Percentiles rank a stretch among this genome's conserved stretches.
These are phyloP conservation scores for Phoebastria nigripes DNA, from an alignment of 2,797 vertebrate species.

Conservation along the genomic window DNA sequence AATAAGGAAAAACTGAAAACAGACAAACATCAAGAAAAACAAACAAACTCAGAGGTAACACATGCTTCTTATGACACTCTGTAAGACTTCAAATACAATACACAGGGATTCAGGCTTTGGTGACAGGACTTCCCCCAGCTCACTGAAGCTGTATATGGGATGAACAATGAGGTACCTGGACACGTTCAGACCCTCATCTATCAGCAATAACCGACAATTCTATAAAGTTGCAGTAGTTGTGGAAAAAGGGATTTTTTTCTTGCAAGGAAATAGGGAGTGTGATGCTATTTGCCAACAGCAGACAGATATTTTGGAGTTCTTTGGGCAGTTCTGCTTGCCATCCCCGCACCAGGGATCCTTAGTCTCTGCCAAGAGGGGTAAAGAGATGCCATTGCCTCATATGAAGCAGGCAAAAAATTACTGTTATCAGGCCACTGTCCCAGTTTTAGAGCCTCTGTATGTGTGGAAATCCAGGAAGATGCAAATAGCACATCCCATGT, in stretches of 20 bases:
- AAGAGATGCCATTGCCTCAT: neutral
- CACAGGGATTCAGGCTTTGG: neutral
- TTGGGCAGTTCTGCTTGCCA: neutral
- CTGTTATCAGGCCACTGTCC: neutral
- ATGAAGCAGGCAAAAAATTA: neutral
- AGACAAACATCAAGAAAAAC: slow-evolving; percentile 61
- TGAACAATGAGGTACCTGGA: neutral
- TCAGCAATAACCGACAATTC: neutral
- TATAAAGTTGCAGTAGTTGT: neutral
- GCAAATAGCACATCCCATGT: neutral
- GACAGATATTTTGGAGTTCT: neutral
- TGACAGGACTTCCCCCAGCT: neutral
- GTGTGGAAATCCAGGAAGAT: neutral
- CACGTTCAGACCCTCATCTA: neutral
- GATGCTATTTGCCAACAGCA: neutral
- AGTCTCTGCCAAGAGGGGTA: neutral
- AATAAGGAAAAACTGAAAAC: slow-evolving; percentile 2
- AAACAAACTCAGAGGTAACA: slow-evolving; percentile 63
- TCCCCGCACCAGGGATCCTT: neutral
- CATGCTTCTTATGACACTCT: neutral
- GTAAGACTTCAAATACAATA: neutral
- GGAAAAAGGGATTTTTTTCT: neutral
- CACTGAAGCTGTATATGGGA: neutral
- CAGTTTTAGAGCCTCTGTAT: slow-evolving; percentile 2
- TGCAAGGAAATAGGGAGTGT: neutral